Evolutionary conservation across 2,888 invertebrate genomes (phyloP), one percentile per base, ranked within the genome.

Genomic region (Ceriagrion tenellum): DNA sequence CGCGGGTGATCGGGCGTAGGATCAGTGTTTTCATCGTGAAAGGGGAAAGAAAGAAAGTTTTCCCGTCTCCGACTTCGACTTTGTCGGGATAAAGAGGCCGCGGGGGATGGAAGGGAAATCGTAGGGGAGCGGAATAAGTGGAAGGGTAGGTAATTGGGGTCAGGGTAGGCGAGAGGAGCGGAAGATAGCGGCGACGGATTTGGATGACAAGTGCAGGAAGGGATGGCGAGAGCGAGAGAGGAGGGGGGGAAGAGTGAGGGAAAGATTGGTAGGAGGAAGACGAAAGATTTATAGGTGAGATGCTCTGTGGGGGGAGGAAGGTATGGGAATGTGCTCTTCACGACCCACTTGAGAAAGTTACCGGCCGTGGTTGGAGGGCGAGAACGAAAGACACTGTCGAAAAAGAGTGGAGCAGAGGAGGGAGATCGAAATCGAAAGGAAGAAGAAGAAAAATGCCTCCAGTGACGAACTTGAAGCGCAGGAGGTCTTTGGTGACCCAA

Each of bases 271-370:
- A n/a, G 30, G 81, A 26, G 81, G 35, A 35, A 81, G 35, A 13
- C 12, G 35, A 35, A 81, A 81, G 81, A 81, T 81, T 81, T 81
- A 81, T 81, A 35, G 81, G 81, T 81, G 81, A 13, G 26, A 47
- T 47, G 47, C 47, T 8, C 47, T 12, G 6, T 56, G 56, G 12
- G 56, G 16, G 56, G 56, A 56, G 16, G 56, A 8, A 16, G 56
- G 12, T 8, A 8, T n/a, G 74, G 30, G 74, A 63, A 63, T 13
- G 12, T 26, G 35, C 12, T n/a, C 18, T 35, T 81, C 81, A 35
- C 30, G 26, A 16, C 35, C 81, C 81, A 81, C 81, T 81, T 81
- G 81, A 81, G 81, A 81, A 81, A 81, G 81, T 81, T 81, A 35
- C 81, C 81, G 81, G 35, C 6, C n/a, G 8, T 4, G 35, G 81